Conservation (phyloP, 2,113 vertebrate species). For the Xerus inauris region DNA sequence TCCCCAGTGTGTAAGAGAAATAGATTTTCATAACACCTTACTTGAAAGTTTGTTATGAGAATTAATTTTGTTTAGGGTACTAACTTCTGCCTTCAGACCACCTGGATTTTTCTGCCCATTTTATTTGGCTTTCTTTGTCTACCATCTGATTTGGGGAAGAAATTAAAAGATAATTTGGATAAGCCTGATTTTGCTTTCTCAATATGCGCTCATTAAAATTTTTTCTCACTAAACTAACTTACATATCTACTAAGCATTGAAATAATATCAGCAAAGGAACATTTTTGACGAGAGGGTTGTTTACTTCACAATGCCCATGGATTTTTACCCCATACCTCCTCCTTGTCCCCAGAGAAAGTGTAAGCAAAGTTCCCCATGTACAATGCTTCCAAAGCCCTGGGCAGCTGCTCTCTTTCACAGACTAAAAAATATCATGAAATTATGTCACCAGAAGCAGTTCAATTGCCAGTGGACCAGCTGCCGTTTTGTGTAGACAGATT, state of each 20-base stretch:
- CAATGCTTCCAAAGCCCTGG: constrained; percentile 42
- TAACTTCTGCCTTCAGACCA: not conserved
- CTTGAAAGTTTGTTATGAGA: not conserved
- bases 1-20: constrained; percentile 1
- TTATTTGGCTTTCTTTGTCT: not conserved
- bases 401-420: constrained; percentile 72
- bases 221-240: not conserved
- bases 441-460: constrained; percentile 62
- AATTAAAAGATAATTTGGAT: not conserved
- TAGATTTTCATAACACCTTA: constrained; percentile 30
- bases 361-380: constrained; percentile 37
- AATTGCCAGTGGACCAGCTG: constrained; percentile 68
- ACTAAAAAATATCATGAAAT: constrained; percentile 65
- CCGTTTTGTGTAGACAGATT: constrained; percentile 74
- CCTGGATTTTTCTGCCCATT: not conserved
- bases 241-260: constrained; percentile 14
- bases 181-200: not conserved
- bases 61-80: constrained; percentile 26
- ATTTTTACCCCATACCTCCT: constrained; percentile 1
- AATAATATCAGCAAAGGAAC: not conserved
- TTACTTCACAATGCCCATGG: not conserved
- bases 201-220: not conserved
- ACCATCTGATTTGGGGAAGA: not conserved
- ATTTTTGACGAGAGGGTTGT: constrained; percentile 12
- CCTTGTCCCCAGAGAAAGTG: constrained; percentile 16